phyloP scores from a whole-genome alignment of 2,888 invertebrate genomes.

The Pristionchus arcanus region DNA sequence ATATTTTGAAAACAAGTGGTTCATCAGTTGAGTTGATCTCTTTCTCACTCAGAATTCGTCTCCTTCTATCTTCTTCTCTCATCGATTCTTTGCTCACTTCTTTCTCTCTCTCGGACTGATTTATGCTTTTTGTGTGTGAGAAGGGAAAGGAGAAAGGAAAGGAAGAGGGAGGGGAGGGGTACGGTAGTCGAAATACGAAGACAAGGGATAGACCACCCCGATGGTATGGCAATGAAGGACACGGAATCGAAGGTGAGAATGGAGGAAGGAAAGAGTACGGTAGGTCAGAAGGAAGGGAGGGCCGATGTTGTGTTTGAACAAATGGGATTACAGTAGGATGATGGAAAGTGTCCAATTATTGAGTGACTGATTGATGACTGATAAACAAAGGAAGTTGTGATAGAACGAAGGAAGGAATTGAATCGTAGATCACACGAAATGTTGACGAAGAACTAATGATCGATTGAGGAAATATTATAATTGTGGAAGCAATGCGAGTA shows the following conservation, averaged over 20 bases:
- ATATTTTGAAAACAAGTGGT: neutral
- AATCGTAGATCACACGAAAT: neutral
- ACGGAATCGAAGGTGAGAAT: slow-evolving; percentile 27
- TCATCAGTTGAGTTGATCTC: slow-evolving; percentile 3
- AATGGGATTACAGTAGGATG: slow-evolving; percentile 39
- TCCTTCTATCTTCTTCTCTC: slow-evolving; percentile 52
- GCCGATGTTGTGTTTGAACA: slow-evolving; percentile 2
- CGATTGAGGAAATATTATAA: neutral
- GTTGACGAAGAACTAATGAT: slow-evolving; percentile 12
- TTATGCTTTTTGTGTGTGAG: slow-evolving; percentile 45
- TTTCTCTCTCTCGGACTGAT: slow-evolving; percentile 42
- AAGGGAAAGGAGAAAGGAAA: neutral
- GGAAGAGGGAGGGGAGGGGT: neutral
- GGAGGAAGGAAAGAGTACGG: neutral
- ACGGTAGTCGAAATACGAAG: slow-evolving; percentile 39
- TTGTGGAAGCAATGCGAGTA: neutral
- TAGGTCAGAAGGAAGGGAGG: slow-evolving; percentile 20
- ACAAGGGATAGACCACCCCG: slow-evolving; percentile 17
- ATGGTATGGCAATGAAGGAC: slow-evolving; percentile 14
- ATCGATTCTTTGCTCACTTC: slow-evolving; percentile 24
- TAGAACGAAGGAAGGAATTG: neutral
- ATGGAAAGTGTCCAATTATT: slow-evolving; percentile 28
- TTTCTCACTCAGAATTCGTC: slow-evolving; percentile 41
- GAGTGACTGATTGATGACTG: neutral
- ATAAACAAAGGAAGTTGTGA: slow-evolving; percentile 27